Evolutionary conservation across 64 coral and sea anemone species (phyloP), one percentile per base, ranked within the genome.

Genomic region (Acropora tenuis): DNA sequence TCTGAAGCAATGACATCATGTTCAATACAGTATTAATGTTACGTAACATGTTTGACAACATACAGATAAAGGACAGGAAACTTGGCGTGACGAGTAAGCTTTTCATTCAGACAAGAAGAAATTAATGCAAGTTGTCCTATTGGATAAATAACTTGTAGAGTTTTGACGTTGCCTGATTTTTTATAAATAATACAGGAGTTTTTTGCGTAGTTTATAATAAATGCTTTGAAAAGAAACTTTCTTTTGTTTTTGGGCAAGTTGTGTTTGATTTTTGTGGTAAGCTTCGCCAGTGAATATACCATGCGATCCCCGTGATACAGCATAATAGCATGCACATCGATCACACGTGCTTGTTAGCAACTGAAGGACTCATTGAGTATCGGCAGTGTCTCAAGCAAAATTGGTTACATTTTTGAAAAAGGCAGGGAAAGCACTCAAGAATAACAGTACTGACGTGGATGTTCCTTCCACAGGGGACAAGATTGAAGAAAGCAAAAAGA

Each of bases 401-500:
- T 75, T 75, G 30, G 40, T 75, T 75, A 75, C 43, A 11, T 75
- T 77, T 48, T 77, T 48, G 9, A 47, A 48, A 48, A 48, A 45
- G 43, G 43, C 75, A 48, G 9, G 1, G 12, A 43, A 48, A 16
- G 15, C 75, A 77, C 73, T 43, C 15, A 42, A 75, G 41, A 75
- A 75, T 75, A 15, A 77, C 75, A 77, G 75, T 77, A 77, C 75
- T 77, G 75, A 44, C 75, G 15, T 1, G 41, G 73, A 45, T 74
- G 71, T 74, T 74, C 41, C 20, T 75, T 75, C 73, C 73, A 77
- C 47, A 47, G 3, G 43, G 75, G 17, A 77, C 10, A 77, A 77
- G 44, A 77, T 48, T 17, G 44, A 77, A 77, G 75, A 77, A 11
- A 47, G 43, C 75, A 77, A 77, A 48, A 77, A 77, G 43, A 77